Percentiles rank a stretch among this genome's conserved stretches.
These are phyloP conservation scores for Ceriagrion tenellum DNA, from an alignment of 2,888 invertebrate species.

Conservation along the genomic window DNA sequence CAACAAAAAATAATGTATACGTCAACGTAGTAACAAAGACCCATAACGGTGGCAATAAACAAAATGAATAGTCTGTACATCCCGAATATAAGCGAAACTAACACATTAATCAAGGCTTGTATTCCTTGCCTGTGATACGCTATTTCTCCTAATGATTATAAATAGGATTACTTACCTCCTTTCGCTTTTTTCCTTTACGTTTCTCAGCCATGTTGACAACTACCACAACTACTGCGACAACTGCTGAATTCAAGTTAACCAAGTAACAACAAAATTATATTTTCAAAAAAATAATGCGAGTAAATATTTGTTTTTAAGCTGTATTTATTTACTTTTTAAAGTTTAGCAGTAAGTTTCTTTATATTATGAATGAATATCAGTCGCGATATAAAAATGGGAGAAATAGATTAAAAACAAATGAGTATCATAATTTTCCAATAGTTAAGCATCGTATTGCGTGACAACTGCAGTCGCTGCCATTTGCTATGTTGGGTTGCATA, in stretches of 20 bases:
- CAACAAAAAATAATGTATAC: conserved; percentile 71
- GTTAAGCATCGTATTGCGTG: no score
- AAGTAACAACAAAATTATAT: background rate
- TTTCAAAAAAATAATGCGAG: background rate
- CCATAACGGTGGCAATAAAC: background rate
- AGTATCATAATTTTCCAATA: background rate
- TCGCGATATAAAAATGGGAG: background rate
- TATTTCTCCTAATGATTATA: background rate
- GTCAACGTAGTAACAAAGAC: conserved; percentile 70
- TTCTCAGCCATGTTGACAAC: conserved; percentile 82
- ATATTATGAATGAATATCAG: no score
- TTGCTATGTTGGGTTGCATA: no score
- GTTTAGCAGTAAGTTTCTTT: background rate
- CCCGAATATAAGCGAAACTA: background rate
- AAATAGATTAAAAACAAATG: background rate
- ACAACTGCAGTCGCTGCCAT: no score
- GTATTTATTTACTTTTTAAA: background rate
- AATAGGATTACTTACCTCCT: conserved; percentile 79
- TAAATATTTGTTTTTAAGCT: background rate
- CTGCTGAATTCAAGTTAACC: background rate
- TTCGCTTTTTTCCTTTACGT: conserved; percentile 83
- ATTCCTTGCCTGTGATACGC: background rate
- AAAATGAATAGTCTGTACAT: background rate
- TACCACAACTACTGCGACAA: conserved; percentile 55
- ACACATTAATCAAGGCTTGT: background rate